phyloP scores from a whole-genome alignment of 1,140 invertebrate genomes.

The Leptonema lineaticorne region DNA sequence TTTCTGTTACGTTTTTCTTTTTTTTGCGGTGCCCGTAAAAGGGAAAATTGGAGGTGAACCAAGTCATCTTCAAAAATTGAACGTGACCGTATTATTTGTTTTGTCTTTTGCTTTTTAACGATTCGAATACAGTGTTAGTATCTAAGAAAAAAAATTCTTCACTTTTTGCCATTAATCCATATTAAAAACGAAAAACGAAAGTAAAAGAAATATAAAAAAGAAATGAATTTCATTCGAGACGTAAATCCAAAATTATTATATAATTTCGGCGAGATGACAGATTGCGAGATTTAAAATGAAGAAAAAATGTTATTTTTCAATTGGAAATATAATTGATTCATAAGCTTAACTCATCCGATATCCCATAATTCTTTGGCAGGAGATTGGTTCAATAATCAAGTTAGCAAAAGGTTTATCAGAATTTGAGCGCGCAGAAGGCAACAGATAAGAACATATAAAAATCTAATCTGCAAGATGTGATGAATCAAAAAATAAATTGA shows the following conservation, averaged over 20 bases:
- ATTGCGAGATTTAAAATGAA: no score
- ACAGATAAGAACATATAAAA: no score
- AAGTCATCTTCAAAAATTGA: constrained; percentile 1
- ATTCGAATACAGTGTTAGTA: no score
- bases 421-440: no score
- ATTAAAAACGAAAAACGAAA: no score
- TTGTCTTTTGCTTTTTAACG: constrained; percentile 3
- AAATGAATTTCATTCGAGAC: no score
- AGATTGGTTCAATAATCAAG: neutral
- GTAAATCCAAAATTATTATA: neutral
- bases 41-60: neutral
- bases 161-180: no score
- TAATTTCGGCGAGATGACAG: neutral
- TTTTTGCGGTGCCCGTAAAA: neutral
- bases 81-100: neutral
- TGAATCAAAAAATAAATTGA: no score
- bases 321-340: neutral
- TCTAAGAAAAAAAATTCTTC: no score
- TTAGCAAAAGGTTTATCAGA: constrained; percentile 1
- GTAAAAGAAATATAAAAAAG: no score
- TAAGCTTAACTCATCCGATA: neutral
- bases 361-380: neutral
- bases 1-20: neutral
- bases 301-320: neutral
- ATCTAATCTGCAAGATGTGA: no score